These are phyloP conservation scores for Caenorhabditis brenneri DNA, from an alignment of 1,140 invertebrate genomes.

Conservation along the genomic window DNA sequence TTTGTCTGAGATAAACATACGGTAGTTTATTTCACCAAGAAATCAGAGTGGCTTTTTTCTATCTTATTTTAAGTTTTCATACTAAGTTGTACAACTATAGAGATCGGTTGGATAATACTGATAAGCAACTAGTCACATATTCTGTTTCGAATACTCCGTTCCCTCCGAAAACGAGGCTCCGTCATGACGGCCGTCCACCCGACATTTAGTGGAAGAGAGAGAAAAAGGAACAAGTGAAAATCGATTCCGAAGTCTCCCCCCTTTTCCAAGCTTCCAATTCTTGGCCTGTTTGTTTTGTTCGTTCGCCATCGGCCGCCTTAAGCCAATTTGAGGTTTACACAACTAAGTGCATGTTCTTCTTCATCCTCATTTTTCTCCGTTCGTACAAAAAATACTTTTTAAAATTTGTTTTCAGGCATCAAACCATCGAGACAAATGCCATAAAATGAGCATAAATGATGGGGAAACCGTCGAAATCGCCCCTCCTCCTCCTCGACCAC, in stretches of 20 bases:
- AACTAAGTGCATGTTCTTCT: constrained; percentile 14
- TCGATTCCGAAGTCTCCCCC: not conserved
- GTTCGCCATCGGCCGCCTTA: not conserved
- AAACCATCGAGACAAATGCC: not conserved
- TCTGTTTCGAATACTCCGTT: no score
- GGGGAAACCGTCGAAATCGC: not conserved
- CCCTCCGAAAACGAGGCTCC: not conserved
- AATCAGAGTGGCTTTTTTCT: no score
- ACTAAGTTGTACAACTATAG: no score
- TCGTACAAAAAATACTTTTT: not conserved
- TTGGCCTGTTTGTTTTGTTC: not conserved
- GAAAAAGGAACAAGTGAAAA: not conserved
- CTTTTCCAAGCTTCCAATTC: not conserved
- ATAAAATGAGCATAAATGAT: constrained; percentile 39
- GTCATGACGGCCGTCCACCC: not conserved
- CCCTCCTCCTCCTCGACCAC: no score
- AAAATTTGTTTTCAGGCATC: not conserved
- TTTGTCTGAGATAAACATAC: no score
- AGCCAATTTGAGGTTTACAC: constrained; percentile 25
- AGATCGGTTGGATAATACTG: no score
- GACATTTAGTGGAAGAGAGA: not conserved
- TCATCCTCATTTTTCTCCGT: not conserved
- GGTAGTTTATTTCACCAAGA: no score
- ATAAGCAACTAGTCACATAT: no score
- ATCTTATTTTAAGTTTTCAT: no score